These are phyloP conservation scores for Ectobius pallidus DNA, from an alignment of 2,888 invertebrate genomes.

Conservation along the genomic window DNA sequence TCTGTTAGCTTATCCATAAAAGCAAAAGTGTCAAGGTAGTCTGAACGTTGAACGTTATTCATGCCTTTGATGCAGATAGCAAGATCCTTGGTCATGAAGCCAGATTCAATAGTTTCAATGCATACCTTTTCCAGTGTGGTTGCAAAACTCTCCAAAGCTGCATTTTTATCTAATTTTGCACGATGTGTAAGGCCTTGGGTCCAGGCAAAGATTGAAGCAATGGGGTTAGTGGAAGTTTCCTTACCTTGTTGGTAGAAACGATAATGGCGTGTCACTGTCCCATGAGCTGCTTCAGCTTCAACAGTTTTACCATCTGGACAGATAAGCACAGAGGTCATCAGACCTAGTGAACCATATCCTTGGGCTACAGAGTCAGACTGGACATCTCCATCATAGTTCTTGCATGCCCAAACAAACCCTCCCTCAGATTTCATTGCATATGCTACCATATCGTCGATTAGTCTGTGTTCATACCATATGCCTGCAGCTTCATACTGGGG, in stretches of 20 bases:
- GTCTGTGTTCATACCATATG: slow-evolving; percentile 97
- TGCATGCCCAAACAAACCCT: slow-evolving; percentile 99
- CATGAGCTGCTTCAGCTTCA: slow-evolving; percentile 98
- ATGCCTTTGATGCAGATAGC: slow-evolving; percentile 97
- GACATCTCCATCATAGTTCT: slow-evolving; percentile 99
- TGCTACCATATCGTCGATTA: slow-evolving; percentile 99
- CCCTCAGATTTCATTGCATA: slow-evolving; percentile 98
- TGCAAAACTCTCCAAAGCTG: slow-evolving; percentile 77
- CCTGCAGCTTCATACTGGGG: slow-evolving; percentile 79
- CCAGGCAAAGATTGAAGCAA: slow-evolving; percentile 99
- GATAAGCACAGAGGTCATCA: slow-evolving; percentile 97
- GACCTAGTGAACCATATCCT: slow-evolving; percentile 92
- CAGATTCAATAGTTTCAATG: slow-evolving; percentile 92
- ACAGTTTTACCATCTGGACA: slow-evolving; percentile 98
- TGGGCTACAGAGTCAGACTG: slow-evolving; percentile 98
- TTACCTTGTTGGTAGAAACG: slow-evolving; percentile 90
- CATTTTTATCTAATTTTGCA: slow-evolving; percentile 90
- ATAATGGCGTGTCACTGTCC: slow-evolving; percentile 93
- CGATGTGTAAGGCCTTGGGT: slow-evolving; percentile 91
- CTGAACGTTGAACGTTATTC: slow-evolving; percentile 73
- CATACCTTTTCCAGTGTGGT: slow-evolving; percentile 88
- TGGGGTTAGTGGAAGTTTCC: slow-evolving; percentile 98
- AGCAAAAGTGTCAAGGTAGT: slow-evolving; percentile 96
- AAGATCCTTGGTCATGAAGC: slow-evolving; percentile 97
- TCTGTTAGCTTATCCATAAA: slow-evolving; percentile 95